Base-by-base conservation (phyloP, 2,113 vertebrate species). In the Chaetodon auriga region DNA sequence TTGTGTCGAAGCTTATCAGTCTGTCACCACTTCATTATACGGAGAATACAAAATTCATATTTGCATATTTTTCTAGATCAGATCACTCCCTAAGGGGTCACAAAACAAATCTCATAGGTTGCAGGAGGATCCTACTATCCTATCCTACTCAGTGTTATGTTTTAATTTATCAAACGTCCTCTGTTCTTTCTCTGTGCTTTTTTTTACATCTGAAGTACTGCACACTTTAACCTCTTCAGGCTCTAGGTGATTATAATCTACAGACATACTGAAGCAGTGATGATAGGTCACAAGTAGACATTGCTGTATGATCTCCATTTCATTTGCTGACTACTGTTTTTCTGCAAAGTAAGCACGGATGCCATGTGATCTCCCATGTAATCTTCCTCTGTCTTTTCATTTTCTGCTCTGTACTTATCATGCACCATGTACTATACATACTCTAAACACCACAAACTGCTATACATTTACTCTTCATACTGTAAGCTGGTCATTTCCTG, bases 401-500 rank as follows among this genome's bases (percentile, higher is more conserved):
- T 30, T 19, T 30, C 70, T n/a, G 55, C 45, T 41, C 46, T 63
- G 30, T 35, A 36, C 45, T 48, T 63, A 75, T 4, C 58, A 49
- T 51, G 21, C n/a, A 69, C 19, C 46, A 30, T 49, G 49, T 1
- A 51, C 23, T 21, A n/a, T 5, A 46, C 19, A 63, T 38, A 16
- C 49, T 10, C 7, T 54, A 15, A 41, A 64, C n/a, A 66, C 6
- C 60, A 57, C 15, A 11, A 25, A 11, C 43, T 30, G 30, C 43
- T 48, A 43, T 12, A 43, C 38, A 41, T 41, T 14, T 16, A 49
- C 9, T 5, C 68, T 14, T 55, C 19, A 36, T 41, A 58, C 30
- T 43, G 30, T 79, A 58, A 80, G 69, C 30, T 58, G 65, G 10
- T 79, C 19, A 30, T 65, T 80, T 48, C 57, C 60, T 23, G 6